A percentile compares a stretch with the other conserved stretches of the same genome.
Conservation (phyloP, 1,140 invertebrate genomes). For the Hydropsyche tenuis region DNA sequence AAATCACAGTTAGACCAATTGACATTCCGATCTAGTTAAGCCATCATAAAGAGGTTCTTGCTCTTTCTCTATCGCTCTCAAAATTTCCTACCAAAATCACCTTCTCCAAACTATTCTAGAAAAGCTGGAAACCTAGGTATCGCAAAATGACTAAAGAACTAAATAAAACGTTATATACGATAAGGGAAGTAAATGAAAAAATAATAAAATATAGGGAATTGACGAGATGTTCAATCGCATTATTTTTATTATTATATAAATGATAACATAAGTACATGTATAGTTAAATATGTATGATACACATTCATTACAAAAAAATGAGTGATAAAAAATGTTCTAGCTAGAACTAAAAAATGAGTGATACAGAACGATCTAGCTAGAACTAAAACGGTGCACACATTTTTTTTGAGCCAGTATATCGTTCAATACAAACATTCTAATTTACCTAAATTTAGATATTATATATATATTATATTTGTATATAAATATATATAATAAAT, state of each 20-base stretch:
- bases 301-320: constrained; percentile 47
- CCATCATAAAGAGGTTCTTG: too few relatives aligned
- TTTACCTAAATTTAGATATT: constrained; percentile 31
- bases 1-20: too few relatives aligned
- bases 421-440: constrained; percentile 41
- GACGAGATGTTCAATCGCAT: constrained; percentile 28
- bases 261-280: constrained; percentile 50
- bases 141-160: too few relatives aligned
- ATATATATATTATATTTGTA: constrained; percentile 33
- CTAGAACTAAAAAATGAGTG: constrained; percentile 45
- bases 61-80: too few relatives aligned
- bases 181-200: too few relatives aligned
- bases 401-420: constrained; percentile 45
- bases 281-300: constrained; percentile 45
- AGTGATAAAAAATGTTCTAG: constrained; percentile 47
- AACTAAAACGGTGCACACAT: constrained; percentile 49
- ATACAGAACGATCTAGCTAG: constrained; percentile 49
- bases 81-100: too few relatives aligned
- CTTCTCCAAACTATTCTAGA: too few relatives aligned
- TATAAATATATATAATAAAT: neutral
- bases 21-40: too few relatives aligned
- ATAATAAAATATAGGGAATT: neutral
- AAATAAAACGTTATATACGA: too few relatives aligned
- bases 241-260: constrained; percentile 48
- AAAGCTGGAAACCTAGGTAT: too few relatives aligned